Conservation (phyloP, 2,888 invertebrate species). For the Lasius platythorax region DNA sequence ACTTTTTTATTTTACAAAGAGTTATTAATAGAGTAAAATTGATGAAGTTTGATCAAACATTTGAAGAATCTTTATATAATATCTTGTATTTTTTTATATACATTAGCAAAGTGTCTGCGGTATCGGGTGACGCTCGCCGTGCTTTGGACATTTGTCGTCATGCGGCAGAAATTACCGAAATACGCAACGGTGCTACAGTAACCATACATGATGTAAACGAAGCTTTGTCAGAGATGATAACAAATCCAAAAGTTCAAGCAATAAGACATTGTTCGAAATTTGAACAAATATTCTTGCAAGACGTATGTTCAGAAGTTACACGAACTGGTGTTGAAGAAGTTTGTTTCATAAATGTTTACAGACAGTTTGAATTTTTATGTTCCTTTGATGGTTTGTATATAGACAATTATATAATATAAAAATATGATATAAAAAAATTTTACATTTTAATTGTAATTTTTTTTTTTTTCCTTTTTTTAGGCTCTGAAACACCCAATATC, state of each 20-base stretch:
- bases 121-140: constrained; percentile 98
- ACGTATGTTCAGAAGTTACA: constrained; percentile 94
- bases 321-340: constrained; percentile 96
- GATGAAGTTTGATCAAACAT: neutral
- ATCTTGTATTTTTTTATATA: constrained; percentile 3
- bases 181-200: constrained; percentile 86
- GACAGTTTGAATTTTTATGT: constrained; percentile 90
- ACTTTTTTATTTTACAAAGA: neutral
- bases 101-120: constrained; percentile 95
- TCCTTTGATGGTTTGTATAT: constrained; percentile 89
- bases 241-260: constrained; percentile 94
- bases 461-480: constrained; percentile 52
- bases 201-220: constrained; percentile 92
- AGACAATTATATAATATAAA: constrained; percentile 27
- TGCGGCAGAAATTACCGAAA: constrained; percentile 94
- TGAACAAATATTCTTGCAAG: constrained; percentile 93
- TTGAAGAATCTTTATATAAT: neutral
- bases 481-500: constrained; percentile 86
- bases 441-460: constrained; percentile 8
- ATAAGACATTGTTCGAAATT: constrained; percentile 93
- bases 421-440: constrained; percentile 10
- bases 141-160: constrained; percentile 98
- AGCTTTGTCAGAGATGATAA: constrained; percentile 95
- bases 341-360: constrained; percentile 90
- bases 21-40: neutral